Conservation (phyloP, 2,113 vertebrate species). For the Misgurnus mizolepis region DNA sequence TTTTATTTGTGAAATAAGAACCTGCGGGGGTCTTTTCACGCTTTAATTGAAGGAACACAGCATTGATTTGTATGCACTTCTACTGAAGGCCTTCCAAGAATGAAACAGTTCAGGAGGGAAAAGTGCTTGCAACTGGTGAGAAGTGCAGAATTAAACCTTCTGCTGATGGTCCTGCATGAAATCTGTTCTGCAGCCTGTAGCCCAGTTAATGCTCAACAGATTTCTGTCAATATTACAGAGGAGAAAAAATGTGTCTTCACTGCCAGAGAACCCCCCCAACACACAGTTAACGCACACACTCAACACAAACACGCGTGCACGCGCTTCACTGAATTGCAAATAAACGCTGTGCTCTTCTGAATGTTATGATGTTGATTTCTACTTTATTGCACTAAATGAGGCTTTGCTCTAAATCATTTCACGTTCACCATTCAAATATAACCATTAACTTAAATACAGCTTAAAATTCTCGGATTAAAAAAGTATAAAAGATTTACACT, state of each 20-base stretch:
- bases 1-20: background rate
- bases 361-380: background rate
- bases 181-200: slow-evolving; percentile 15
- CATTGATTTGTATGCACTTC: background rate
- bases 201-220: slow-evolving; percentile 50
- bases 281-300: background rate
- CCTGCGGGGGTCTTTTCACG: background rate
- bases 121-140: background rate
- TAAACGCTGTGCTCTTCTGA: background rate
- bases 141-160: slow-evolving; percentile 15
- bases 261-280: slow-evolving; percentile 32
- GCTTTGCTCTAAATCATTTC: background rate
- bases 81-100: background rate
- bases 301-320: background rate
- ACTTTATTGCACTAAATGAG: background rate
- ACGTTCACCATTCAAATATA: no score
- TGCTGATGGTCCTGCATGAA: background rate
- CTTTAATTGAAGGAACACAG: background rate
- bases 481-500: no score
- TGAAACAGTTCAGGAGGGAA: background rate
- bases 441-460: no score
- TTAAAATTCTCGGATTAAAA: no score
- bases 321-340: background rate
- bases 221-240: slow-evolving; percentile 41
- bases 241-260: slow-evolving; percentile 33